Percentiles rank a stretch among this genome's conserved stretches.
phyloP scores from a whole-genome alignment of 2,113 vertebrate species.

The Callionymus lyra region DNA sequence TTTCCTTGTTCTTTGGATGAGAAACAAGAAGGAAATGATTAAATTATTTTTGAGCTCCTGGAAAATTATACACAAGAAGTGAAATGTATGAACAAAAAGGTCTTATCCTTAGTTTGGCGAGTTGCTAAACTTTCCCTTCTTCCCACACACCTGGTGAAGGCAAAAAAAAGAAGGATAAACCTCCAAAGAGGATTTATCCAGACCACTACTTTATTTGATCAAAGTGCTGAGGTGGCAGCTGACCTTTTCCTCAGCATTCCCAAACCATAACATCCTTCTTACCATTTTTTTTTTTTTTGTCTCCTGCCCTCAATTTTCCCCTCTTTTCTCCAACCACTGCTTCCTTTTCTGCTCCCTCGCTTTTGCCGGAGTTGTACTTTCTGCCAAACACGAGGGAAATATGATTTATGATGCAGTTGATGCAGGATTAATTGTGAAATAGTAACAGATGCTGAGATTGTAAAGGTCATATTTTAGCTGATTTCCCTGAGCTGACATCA shows the following conservation, averaged over 20 bases:
- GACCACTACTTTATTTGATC: conserved; percentile 23
- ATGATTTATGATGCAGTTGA: too few relatives aligned
- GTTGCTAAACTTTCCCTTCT: not conserved
- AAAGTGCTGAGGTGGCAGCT: conserved; percentile 37
- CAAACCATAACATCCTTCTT: conserved; percentile 13
- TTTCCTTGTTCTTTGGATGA: too few relatives aligned
- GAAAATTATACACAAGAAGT: too few relatives aligned
- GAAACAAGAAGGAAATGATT: too few relatives aligned
- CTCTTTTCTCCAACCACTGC: not conserved
- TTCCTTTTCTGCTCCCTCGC: conserved; percentile 1
- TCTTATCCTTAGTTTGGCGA: not conserved
- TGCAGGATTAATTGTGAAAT: too few relatives aligned
- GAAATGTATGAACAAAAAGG: too few relatives aligned
- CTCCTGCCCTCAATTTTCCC: conserved; percentile 5
- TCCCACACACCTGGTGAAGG: conserved; percentile 9
- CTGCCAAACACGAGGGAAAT: not conserved
- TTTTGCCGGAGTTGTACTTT: not conserved
- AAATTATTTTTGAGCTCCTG: too few relatives aligned
- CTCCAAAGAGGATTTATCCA: conserved; percentile 32
- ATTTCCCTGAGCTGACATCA: too few relatives aligned
- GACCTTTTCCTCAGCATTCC: conserved; percentile 44
- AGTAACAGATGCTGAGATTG: too few relatives aligned
- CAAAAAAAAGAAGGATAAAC: too few relatives aligned
- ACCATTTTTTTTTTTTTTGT: not conserved
- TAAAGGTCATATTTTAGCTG: too few relatives aligned